These are phyloP conservation scores for Pomacea canaliculata DNA, from an alignment of 2,888 invertebrate species.

Conservation along the genomic window DNA sequence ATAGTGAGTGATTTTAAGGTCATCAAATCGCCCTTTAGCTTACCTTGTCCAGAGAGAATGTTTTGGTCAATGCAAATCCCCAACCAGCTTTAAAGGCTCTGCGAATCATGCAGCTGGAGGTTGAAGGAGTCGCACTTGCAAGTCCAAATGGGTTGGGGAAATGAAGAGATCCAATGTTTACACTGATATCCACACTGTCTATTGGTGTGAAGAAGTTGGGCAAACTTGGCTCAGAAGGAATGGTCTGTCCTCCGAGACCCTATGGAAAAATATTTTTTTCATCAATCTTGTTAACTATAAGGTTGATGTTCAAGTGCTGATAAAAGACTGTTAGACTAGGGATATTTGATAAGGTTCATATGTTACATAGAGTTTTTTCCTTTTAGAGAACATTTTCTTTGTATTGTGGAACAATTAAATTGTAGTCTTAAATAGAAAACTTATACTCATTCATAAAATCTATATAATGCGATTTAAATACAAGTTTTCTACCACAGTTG, in stretches of 20 bases:
- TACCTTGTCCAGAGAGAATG: conserved; percentile 93
- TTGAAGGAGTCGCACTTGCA: conserved; percentile 97
- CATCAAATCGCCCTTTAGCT: too few relatives aligned
- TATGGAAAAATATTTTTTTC: conserved; percentile 26
- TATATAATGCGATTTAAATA: background rate
- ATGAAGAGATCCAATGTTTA: conserved; percentile 91
- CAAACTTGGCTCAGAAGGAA: conserved; percentile 79
- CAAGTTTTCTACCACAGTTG: background rate
- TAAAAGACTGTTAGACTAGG: background rate
- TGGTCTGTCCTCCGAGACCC: conserved; percentile 55
- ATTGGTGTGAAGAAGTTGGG: conserved; percentile 94
- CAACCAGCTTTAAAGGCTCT: conserved; percentile 96
- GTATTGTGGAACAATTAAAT: too few relatives aligned
- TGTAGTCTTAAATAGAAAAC: too few relatives aligned
- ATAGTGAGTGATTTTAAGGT: too few relatives aligned
- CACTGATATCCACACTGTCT: conserved; percentile 92
- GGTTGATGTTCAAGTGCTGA: background rate
- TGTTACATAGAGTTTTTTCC: too few relatives aligned
- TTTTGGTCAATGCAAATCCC: conserved; percentile 98
- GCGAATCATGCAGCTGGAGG: conserved; percentile 93
- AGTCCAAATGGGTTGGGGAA: conserved; percentile 98
- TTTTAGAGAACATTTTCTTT: too few relatives aligned
- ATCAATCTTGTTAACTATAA: too few relatives aligned
- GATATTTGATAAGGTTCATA: background rate
- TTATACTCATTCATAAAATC: too few relatives aligned